Evolutionary conservation across 2,113 vertebrate species (phyloP).

Genomic region (Thamnophis sirtalis): DNA sequence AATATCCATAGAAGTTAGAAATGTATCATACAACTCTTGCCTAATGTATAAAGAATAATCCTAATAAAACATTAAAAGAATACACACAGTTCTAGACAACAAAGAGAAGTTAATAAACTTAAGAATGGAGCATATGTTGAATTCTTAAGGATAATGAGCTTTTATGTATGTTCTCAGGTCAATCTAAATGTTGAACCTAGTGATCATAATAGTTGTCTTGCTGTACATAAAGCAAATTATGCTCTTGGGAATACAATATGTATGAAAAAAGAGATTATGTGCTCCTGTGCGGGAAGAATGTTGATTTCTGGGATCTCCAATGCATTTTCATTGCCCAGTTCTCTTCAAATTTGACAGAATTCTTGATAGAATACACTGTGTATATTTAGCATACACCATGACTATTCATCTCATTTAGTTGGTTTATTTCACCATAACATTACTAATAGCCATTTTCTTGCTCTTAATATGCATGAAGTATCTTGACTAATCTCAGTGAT

Average conservation of each 20-base stretch:
- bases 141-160: neutral
- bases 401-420: neutral
- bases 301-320: neutral
- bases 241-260: neutral
- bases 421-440: neutral
- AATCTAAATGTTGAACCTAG: neutral
- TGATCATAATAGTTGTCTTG: neutral
- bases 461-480: neutral
- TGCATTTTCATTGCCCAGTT: neutral
- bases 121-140: neutral
- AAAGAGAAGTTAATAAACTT: neutral
- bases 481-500: neutral
- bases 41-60: slow-evolving; percentile 24
- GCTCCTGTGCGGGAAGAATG: neutral
- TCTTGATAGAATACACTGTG: neutral
- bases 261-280: neutral
- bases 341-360: neutral
- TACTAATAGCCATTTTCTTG: neutral
- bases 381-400: neutral
- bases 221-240: neutral
- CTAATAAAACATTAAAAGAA: neutral
- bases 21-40: slow-evolving; percentile 37
- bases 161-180: neutral
- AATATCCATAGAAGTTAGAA: neutral
- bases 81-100: neutral